Percentiles rank a stretch among this genome's conserved stretches.
Conservation (phyloP, 2,797 vertebrate species). For the Eutrigla gurnardus region DNA sequence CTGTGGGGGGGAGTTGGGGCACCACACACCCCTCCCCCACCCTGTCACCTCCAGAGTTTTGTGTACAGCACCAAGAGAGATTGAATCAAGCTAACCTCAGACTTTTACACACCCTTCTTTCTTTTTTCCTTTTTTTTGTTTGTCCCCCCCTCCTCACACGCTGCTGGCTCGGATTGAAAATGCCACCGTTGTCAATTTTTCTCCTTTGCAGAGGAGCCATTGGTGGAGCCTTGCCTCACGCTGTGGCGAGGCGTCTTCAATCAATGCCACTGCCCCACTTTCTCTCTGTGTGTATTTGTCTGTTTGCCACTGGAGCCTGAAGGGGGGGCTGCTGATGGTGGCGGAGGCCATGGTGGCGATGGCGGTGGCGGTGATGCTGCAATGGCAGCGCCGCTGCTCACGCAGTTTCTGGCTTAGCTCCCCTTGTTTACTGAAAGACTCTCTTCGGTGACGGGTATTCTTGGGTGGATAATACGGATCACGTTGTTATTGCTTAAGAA, state of each 20-base stretch:
- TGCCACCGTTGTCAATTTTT: slow-evolving; percentile 83
- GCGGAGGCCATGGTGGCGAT: slow-evolving; percentile 49
- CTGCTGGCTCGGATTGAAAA: slow-evolving; percentile 78
- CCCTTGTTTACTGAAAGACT: slow-evolving; percentile 86
- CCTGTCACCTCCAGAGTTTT: slow-evolving; percentile 20
- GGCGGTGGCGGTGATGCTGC: slow-evolving; percentile 62
- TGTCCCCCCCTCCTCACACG: slow-evolving; percentile 47
- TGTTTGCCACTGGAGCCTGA: slow-evolving; percentile 80
- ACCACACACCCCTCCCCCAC: slow-evolving; percentile 9
- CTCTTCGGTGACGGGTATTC: slow-evolving; percentile 99
- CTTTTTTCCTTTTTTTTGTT: slow-evolving; percentile 26
- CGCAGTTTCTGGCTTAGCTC: slow-evolving; percentile 75
- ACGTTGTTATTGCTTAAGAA: slow-evolving; percentile 99
- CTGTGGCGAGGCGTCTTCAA: slow-evolving; percentile 83
- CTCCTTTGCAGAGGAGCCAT: slow-evolving; percentile 86
- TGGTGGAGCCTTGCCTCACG: slow-evolving; percentile 83
- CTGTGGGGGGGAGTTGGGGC: slow-evolving; percentile 31
- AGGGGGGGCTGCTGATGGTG: slow-evolving; percentile 59
- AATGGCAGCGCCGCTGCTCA: slow-evolving; percentile 64
- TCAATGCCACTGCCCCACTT: slow-evolving; percentile 75
- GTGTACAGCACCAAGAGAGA: not conserved
- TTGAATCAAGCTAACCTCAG: slow-evolving; percentile 38
- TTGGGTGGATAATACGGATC: slow-evolving; percentile 99
- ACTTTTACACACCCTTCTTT: slow-evolving; percentile 40
- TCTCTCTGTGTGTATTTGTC: slow-evolving; percentile 76